These are phyloP conservation scores for Grantiella picta DNA, from an alignment of 2,113 vertebrate species.

Conservation along the genomic window DNA sequence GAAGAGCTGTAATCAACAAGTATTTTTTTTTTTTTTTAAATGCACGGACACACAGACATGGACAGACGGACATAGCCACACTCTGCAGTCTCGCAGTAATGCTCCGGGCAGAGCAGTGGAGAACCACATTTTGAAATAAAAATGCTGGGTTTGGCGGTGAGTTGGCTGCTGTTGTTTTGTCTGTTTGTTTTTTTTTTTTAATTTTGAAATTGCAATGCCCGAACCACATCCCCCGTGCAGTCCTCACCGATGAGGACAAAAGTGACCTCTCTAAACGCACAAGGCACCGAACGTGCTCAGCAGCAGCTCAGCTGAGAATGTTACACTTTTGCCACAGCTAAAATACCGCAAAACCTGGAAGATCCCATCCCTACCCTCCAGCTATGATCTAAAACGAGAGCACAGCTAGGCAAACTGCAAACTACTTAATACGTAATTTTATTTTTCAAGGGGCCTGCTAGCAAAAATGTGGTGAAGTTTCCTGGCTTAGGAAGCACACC, in stretches of 20 bases:
- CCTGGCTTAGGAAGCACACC: constrained; percentile 59
- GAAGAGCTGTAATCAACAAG: constrained; percentile 76
- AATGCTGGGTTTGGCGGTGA: neutral
- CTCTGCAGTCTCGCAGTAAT: neutral
- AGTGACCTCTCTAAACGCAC: neutral
- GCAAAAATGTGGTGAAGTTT: constrained; percentile 62
- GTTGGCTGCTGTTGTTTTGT: too few species aligned
- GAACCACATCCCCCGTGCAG: neutral
- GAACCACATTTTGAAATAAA: neutral
- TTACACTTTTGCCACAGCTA: neutral
- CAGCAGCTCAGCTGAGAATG: constrained; percentile 1
- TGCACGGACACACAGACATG: neutral
- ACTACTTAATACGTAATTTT: constrained; percentile 56
- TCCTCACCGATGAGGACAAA: neutral
- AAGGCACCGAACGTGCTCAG: neutral
- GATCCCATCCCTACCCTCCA: constrained; percentile 51
- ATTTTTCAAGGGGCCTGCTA: constrained; percentile 57
- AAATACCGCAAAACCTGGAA: constrained; percentile 38
- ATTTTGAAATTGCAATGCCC: neutral
- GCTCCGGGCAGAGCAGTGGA: neutral
- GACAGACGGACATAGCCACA: neutral
- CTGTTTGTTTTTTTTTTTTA: neutral
- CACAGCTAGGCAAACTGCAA: constrained; percentile 30
- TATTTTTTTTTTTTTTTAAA: neutral
- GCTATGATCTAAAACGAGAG: constrained; percentile 46